Percentiles rank a stretch among this genome's conserved stretches.
Evolutionary conservation across 2,113 vertebrate species (phyloP).

Genomic region (Acrocephalus arundinaceus): DNA sequence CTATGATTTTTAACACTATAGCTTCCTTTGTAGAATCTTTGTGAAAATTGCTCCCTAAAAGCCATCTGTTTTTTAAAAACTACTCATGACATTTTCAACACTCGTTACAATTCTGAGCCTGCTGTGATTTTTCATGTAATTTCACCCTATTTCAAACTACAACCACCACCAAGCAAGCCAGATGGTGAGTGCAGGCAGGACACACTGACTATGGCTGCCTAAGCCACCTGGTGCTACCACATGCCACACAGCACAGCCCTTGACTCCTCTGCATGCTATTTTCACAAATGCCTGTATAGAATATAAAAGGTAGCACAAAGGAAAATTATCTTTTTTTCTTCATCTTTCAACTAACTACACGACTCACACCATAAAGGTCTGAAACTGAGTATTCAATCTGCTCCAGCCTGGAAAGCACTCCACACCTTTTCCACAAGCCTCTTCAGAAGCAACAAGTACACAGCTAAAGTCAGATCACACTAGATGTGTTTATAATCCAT

Average conservation of each 20-base stretch:
- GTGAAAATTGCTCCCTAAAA: background rate
- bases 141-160: background rate
- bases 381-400: background rate
- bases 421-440: background rate
- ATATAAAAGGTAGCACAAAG: background rate
- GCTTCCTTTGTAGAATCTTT: background rate
- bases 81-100: background rate
- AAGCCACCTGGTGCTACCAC: background rate
- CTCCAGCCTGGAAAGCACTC: background rate
- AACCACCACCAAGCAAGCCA: background rate
- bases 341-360: background rate
- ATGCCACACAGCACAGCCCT: accelerated
- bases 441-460: background rate
- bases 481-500: background rate
- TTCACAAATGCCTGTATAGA: background rate
- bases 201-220: accelerated
- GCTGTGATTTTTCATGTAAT: background rate
- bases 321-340: background rate
- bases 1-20: background rate
- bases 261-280: background rate
- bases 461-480: background rate
- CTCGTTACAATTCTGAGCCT: background rate
- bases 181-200: background rate
- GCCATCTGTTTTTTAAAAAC: background rate
- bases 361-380: background rate